Evolutionary conservation across 1,140 invertebrate species (phyloP).

Genomic region (Trichonephila clavata): DNA sequence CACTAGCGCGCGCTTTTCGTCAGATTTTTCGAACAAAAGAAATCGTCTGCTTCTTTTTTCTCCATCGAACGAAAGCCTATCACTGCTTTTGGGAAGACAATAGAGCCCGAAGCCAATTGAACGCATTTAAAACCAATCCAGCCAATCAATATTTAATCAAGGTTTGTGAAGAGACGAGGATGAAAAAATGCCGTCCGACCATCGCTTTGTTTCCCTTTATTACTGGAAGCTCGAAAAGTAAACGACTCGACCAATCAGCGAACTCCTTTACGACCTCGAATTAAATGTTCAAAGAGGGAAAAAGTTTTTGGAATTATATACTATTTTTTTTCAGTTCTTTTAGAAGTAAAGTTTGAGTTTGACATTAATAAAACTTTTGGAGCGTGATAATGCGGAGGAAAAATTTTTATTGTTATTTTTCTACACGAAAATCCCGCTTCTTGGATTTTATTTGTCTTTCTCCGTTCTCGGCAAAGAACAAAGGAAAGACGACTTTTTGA

Average conservation of each 20-base stretch:
- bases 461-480: neutral
- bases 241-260: neutral
- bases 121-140: constrained; percentile 47
- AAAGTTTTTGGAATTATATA: constrained; percentile 24
- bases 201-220: constrained; percentile 23
- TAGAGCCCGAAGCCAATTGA: constrained; percentile 42
- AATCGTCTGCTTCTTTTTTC: neutral
- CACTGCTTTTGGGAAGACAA: neutral
- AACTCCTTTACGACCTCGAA: constrained; percentile 42
- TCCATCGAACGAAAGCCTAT: neutral
- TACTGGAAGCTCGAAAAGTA: neutral
- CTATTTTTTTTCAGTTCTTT: neutral
- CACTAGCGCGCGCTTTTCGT: neutral
- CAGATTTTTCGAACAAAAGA: constrained; percentile 1
- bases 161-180: constrained; percentile 3
- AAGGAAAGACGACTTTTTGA: constrained; percentile 13
- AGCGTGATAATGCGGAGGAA: constrained; percentile 53
- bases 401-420: neutral
- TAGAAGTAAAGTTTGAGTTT: constrained; percentile 59
- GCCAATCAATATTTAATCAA: constrained; percentile 66
- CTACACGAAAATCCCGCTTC: neutral
- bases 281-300: constrained; percentile 54
- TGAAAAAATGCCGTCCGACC: constrained; percentile 19
- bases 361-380: constrained; percentile 71
- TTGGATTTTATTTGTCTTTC: constrained; percentile 6